Percentiles rank a stretch among this genome's conserved stretches.
These are phyloP conservation scores for Glossophaga mutica DNA, from an alignment of 2,797 vertebrate species.

Conservation along the genomic window DNA sequence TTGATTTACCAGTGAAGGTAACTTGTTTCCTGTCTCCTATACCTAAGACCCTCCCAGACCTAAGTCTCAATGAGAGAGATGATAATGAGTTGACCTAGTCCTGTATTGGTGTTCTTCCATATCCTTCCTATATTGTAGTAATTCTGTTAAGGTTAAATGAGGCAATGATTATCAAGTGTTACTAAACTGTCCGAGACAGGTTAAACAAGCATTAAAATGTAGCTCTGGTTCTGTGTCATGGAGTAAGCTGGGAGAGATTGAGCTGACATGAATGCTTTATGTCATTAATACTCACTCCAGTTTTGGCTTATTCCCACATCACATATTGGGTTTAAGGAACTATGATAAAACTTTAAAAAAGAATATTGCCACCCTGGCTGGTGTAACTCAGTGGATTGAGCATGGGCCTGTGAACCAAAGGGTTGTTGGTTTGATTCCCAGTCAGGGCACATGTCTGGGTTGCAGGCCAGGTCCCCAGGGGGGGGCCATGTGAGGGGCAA, in stretches of 20 bases:
- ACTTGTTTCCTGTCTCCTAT: background rate
- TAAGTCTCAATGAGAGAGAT: background rate
- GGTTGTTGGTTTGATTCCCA: too few species aligned
- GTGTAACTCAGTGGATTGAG: too few species aligned
- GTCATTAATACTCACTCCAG: background rate
- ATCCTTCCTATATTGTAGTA: background rate
- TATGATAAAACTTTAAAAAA: background rate
- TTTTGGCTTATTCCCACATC: background rate
- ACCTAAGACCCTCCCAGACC: background rate
- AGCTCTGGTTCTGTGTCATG: background rate
- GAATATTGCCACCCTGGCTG: background rate
- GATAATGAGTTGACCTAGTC: background rate
- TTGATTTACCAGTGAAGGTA: background rate
- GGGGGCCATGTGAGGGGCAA: too few species aligned
- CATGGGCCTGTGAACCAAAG: too few species aligned
- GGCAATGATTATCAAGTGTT: background rate
- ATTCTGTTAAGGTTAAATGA: background rate
- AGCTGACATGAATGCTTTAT: background rate
- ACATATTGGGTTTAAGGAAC: background rate
- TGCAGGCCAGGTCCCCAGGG: too few species aligned
- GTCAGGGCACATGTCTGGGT: too few species aligned
- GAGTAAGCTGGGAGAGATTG: background rate
- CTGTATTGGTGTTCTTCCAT: background rate
- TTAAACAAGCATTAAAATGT: background rate
- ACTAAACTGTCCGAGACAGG: background rate